A percentile compares a stretch with the other conserved stretches of the same genome.
phyloP scores from a whole-genome alignment of 2,888 invertebrate species.

The Spisula solida region DNA sequence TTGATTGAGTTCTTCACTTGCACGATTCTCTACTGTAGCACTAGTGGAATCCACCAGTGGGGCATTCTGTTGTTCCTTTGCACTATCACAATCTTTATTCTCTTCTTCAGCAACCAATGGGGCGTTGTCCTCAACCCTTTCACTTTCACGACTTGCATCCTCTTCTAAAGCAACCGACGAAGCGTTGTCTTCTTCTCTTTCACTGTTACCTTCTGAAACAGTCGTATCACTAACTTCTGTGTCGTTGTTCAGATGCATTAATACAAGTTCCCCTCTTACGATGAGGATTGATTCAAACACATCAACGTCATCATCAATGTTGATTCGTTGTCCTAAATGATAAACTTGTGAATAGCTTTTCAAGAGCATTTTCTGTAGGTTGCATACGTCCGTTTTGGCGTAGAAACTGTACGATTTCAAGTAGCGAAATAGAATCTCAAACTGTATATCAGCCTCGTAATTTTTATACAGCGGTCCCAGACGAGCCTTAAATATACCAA shows the following conservation, averaged over 20 bases:
- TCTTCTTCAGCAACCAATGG: neutral
- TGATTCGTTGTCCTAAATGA: neutral
- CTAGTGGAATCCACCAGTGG: neutral
- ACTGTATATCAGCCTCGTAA: constrained; percentile 44
- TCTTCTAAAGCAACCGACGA: neutral
- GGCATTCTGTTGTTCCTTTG: neutral
- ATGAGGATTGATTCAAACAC: constrained; percentile 16
- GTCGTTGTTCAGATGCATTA: neutral
- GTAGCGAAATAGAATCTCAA: constrained; percentile 3
- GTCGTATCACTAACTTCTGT: neutral
- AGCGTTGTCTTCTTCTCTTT: neutral
- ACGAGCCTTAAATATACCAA: neutral
- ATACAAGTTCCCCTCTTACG: constrained; percentile 15
- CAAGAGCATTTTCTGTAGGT: constrained; percentile 14
- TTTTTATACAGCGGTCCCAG: neutral
- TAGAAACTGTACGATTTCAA: constrained; percentile 1
- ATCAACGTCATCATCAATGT: neutral
- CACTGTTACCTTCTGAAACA: neutral
- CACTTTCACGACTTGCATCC: neutral
- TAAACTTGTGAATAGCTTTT: constrained; percentile 23
- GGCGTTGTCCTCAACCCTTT: no score
- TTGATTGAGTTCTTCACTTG: neutral
- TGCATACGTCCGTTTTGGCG: neutral
- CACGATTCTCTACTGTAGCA: neutral
- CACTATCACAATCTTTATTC: neutral